These are phyloP conservation scores for Pollimyrus isidori DNA, from an alignment of 2,113 vertebrate genomes.

Conservation along the genomic window DNA sequence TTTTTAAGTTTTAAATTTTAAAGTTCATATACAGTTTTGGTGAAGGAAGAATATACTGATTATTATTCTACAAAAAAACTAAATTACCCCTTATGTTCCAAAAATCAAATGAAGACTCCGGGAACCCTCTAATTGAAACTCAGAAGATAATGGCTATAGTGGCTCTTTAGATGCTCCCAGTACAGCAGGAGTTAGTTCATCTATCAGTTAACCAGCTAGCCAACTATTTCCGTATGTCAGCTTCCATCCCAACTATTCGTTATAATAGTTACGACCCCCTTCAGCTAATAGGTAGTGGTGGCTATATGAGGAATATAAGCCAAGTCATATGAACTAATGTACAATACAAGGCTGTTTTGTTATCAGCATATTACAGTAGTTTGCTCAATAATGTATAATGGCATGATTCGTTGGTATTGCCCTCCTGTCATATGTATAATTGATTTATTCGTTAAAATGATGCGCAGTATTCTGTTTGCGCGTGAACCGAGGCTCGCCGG, in stretches of 20 bases:
- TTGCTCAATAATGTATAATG: background rate
- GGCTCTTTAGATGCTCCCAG: background rate
- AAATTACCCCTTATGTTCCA: background rate
- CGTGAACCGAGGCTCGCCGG: background rate
- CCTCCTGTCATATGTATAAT: background rate
- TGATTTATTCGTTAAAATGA: background rate
- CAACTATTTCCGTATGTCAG: slow-evolving; percentile 3
- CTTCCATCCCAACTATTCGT: slow-evolving; percentile 8
- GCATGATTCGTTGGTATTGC: background rate
- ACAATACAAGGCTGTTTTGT: background rate
- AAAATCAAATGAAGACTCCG: background rate
- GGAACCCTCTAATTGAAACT: background rate
- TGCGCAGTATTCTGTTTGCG: background rate
- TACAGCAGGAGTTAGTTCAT: background rate
- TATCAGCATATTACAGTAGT: background rate
- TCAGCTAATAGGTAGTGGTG: background rate
- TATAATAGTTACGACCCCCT: slow-evolving; percentile 15
- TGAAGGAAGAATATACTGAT: background rate
- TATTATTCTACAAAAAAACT: background rate
- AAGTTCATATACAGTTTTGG: background rate
- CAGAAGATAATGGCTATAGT: background rate
- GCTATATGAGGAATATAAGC: background rate
- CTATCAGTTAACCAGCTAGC: background rate
- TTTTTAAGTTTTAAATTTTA: background rate
- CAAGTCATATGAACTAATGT: background rate